Conservation (phyloP, 2,797 vertebrate species). For the Brachyrhaphis roseni region DNA sequence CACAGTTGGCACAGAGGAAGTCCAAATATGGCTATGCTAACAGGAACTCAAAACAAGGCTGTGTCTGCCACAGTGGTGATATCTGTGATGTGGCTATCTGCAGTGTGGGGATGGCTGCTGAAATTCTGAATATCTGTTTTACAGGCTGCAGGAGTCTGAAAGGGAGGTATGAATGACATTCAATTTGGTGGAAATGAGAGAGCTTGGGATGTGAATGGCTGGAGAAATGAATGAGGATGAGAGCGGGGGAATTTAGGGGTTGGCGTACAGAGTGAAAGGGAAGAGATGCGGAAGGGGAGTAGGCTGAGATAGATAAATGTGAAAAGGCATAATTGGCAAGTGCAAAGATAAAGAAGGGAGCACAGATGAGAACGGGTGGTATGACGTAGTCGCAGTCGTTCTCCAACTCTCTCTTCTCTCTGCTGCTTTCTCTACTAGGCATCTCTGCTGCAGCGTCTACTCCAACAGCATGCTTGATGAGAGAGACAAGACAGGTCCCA, state of each 20-base stretch:
- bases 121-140: slow-evolving; percentile 34
- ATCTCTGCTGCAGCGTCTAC: slow-evolving; percentile 71
- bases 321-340: slow-evolving; percentile 72
- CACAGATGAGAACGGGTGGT: slow-evolving; percentile 55
- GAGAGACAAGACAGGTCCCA: slow-evolving; percentile 52
- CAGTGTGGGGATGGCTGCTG: slow-evolving; percentile 32
- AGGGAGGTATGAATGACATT: slow-evolving; percentile 59
- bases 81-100: slow-evolving; percentile 39
- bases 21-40: slow-evolving; percentile 59
- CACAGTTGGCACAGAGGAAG: slow-evolving; percentile 49
- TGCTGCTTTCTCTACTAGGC: slow-evolving; percentile 56
- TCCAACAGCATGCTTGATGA: slow-evolving; percentile 74
- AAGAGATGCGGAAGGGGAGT: slow-evolving; percentile 53
- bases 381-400: slow-evolving; percentile 59
- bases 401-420: slow-evolving; percentile 42
- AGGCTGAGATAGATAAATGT: slow-evolving; percentile 55
- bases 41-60: slow-evolving; percentile 36
- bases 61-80: slow-evolving; percentile 28
- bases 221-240: slow-evolving; percentile 51
- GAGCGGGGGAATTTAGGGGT: slow-evolving; percentile 51
- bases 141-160: slow-evolving; percentile 43
- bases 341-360: slow-evolving; percentile 51
- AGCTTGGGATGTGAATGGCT: slow-evolving; percentile 43
- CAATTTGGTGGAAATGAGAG: slow-evolving; percentile 52
- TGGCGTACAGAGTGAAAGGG: slow-evolving; percentile 46